phyloP scores from a whole-genome alignment of 2,797 vertebrate genomes.

The Centropyge bicolor region DNA sequence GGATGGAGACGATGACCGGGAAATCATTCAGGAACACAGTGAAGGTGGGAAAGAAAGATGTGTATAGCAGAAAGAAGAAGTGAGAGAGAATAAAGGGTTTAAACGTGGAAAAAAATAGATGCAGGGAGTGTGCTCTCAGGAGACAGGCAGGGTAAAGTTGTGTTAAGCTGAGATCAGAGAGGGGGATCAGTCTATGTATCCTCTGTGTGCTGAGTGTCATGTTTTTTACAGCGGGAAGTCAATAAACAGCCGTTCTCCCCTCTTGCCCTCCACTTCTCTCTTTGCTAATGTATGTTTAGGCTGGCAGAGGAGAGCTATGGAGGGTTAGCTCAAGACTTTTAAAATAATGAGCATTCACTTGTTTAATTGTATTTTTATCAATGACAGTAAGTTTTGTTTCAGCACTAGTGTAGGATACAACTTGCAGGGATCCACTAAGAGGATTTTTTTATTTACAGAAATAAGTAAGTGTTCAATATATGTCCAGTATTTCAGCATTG shows the following conservation, averaged over 20 bases:
- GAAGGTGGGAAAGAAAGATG: not conserved
- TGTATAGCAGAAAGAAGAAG: not conserved
- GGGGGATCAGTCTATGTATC: slow-evolving; percentile 62
- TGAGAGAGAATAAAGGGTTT: slow-evolving; percentile 27
- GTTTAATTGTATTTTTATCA: not conserved
- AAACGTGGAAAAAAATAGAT: slow-evolving; percentile 15
- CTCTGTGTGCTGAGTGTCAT: slow-evolving; percentile 59
- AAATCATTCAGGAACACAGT: slow-evolving; percentile 46
- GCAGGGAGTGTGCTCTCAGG: slow-evolving; percentile 43
- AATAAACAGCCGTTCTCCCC: slow-evolving; percentile 47
- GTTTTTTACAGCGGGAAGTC: slow-evolving; percentile 58
- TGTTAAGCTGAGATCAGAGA: slow-evolving; percentile 74
- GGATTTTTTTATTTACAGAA: not conserved
- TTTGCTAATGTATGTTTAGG: slow-evolving; percentile 22
- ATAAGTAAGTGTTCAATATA: not conserved
- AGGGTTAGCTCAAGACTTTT: not conserved
- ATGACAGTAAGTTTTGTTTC: not conserved
- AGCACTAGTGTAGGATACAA: not conserved
- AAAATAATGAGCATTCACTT: not conserved
- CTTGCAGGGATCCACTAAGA: not conserved
- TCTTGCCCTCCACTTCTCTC: slow-evolving; percentile 11
- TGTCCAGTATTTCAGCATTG: not conserved
- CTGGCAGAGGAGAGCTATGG: slow-evolving; percentile 2
- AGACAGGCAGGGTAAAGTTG: slow-evolving; percentile 63
- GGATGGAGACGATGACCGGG: slow-evolving; percentile 19